Evolutionary conservation across 2,888 invertebrate genomes (phyloP).

Genomic region (Harpagoxenus sublaevis): DNA sequence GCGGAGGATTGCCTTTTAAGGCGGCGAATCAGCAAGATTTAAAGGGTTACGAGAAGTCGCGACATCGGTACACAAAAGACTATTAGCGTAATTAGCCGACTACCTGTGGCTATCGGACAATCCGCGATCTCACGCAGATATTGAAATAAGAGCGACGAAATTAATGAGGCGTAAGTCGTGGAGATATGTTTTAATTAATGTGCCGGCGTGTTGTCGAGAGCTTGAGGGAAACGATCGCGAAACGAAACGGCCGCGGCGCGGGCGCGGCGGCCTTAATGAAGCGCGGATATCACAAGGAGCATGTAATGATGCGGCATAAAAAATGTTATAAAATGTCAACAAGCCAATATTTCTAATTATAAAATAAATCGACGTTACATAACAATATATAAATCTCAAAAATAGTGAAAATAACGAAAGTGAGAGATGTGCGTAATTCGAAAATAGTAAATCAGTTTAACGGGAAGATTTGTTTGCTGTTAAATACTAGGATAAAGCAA

Average conservation of each 20-base stretch:
- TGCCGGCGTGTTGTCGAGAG: background rate
- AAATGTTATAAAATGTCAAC: background rate
- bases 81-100: slow-evolving; percentile 71
- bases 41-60: slow-evolving; percentile 55
- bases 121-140: slow-evolving; percentile 41
- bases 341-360: background rate
- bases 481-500: slow-evolving; percentile 28
- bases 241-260: too few species aligned
- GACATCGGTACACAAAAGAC: slow-evolving; percentile 43
- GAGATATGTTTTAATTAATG: slow-evolving; percentile 62
- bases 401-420: background rate
- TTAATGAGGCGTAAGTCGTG: slow-evolving; percentile 56
- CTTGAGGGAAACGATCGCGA: background rate
- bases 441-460: background rate
- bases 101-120: slow-evolving; percentile 5
- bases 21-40: slow-evolving; percentile 67
- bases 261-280: background rate
- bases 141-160: slow-evolving; percentile 25
- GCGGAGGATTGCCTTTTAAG: slow-evolving; percentile 70
- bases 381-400: background rate
- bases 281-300: background rate
- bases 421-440: background rate
- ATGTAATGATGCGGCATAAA: slow-evolving; percentile 12
- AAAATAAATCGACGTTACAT: background rate
- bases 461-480: slow-evolving; percentile 6